phyloP scores from a whole-genome alignment of 2,113 vertebrate species.

The Scatophagus argus region DNA sequence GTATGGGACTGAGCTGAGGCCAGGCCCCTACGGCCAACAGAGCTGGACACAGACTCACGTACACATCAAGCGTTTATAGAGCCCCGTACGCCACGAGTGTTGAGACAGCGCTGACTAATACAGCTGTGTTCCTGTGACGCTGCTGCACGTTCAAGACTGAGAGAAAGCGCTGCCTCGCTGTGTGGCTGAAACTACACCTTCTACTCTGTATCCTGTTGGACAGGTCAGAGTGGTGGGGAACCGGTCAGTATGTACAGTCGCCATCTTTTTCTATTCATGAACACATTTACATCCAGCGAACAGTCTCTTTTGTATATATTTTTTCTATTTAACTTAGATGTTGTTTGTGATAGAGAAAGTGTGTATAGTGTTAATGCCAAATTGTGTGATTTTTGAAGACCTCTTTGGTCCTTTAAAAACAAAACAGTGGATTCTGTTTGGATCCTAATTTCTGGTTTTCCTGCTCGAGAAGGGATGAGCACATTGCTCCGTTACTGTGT shows the following conservation, averaged over 20 bases:
- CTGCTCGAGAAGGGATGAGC: conserved; percentile 5
- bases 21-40: background rate
- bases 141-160: background rate
- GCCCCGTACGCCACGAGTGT: conserved; percentile 6
- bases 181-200: background rate
- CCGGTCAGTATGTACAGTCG: conserved; percentile 23
- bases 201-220: background rate
- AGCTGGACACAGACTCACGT: conserved; percentile 5
- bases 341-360: conserved; percentile 33
- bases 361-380: conserved; percentile 57
- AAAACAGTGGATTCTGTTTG: conserved; percentile 56
- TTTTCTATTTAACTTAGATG: conserved; percentile 41
- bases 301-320: conserved; percentile 47
- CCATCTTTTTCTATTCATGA: conserved; percentile 40
- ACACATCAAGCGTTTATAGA: conserved; percentile 34
- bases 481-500: conserved; percentile 74
- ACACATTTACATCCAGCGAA: conserved; percentile 36
- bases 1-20: conserved; percentile 89
- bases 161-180: background rate
- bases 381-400: conserved; percentile 34
- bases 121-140: conserved; percentile 19
- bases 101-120: conserved; percentile 10
- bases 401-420: conserved; percentile 38
- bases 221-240: conserved; percentile 4
- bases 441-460: conserved; percentile 43